phyloP scores from a whole-genome alignment of 2,888 invertebrate species.

The Lathronympha strigana region DNA sequence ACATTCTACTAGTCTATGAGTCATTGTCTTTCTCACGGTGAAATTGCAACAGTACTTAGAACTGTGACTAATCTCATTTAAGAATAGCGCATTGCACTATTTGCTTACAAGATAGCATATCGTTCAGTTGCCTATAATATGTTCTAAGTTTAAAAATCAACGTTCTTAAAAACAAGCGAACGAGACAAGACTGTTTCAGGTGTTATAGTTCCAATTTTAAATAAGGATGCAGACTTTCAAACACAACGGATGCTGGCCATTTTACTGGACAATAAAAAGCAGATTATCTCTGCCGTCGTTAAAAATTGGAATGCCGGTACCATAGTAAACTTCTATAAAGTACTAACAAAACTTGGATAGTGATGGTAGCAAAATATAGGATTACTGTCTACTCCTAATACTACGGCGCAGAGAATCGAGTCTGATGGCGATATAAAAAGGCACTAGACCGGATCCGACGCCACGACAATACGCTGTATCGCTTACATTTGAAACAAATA shows the following conservation, averaged over 20 bases:
- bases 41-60: constrained; percentile 56
- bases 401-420: constrained; percentile 63
- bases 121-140: background rate
- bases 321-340: constrained; percentile 23
- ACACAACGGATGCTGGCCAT: constrained; percentile 54
- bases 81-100: constrained; percentile 39
- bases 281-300: constrained; percentile 68
- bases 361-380: too few species aligned
- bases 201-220: background rate
- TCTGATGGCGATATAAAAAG: constrained; percentile 76
- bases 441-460: constrained; percentile 77
- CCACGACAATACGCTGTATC: constrained; percentile 77
- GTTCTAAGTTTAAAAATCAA: constrained; percentile 21
- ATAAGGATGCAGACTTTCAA: constrained; percentile 46
- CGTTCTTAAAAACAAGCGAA: background rate
- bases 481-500: constrained; percentile 79
- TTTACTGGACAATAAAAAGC: constrained; percentile 65
- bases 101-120: constrained; percentile 17
- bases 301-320: constrained; percentile 70
- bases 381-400: background rate
- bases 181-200: background rate
- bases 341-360: background rate
- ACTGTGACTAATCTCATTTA: constrained; percentile 65
- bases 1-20: constrained; percentile 60
- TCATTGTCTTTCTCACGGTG: constrained; percentile 64